Evolutionary conservation across 2,888 invertebrate genomes (phyloP).

Genomic region (Erebia aethiops): DNA sequence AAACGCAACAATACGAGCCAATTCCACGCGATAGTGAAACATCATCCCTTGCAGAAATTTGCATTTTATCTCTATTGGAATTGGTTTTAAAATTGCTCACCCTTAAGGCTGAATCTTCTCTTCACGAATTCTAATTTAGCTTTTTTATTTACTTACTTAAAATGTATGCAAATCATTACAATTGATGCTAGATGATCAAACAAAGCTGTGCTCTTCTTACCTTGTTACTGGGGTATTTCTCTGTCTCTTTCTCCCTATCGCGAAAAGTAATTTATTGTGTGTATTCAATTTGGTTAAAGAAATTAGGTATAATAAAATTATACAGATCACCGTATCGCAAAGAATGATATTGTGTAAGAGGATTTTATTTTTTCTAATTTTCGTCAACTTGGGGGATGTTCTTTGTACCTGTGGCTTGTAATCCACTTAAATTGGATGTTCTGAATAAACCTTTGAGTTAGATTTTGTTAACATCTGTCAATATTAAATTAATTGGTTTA

Average conservation of each 20-base stretch:
- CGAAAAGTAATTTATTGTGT: conserved; percentile 60
- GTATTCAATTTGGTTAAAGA: conserved; percentile 63
- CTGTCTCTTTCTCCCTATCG: conserved; percentile 44
- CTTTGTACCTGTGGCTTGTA: conserved; percentile 59
- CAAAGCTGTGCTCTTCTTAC: conserved; percentile 51
- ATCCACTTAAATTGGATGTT: conserved; percentile 50
- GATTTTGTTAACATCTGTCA: conserved; percentile 40
- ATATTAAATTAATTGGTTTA: conserved; percentile 4
- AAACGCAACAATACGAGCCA: background rate
- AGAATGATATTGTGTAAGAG: conserved; percentile 57
- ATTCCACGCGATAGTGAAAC: background rate
- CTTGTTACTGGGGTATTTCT: conserved; percentile 37
- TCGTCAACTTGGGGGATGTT: conserved; percentile 50
- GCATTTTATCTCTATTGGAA: background rate
- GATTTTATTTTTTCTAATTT: conserved; percentile 58
- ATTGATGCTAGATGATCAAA: conserved; percentile 62
- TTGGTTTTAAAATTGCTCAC: conserved; percentile 43
- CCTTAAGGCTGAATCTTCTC: background rate
- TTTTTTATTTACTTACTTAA: conserved; percentile 65
- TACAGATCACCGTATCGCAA: conserved; percentile 62
- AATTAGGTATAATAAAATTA: conserved; percentile 77
- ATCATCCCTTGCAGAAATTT: background rate
- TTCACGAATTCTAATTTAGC: conserved; percentile 47
- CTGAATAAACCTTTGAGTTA: conserved; percentile 29
- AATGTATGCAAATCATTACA: conserved; percentile 62